A percentile compares a stretch with the other conserved stretches of the same genome.
Evolutionary conservation across 2,888 invertebrate species (phyloP).

Genomic region (Tupiocoris notatus): DNA sequence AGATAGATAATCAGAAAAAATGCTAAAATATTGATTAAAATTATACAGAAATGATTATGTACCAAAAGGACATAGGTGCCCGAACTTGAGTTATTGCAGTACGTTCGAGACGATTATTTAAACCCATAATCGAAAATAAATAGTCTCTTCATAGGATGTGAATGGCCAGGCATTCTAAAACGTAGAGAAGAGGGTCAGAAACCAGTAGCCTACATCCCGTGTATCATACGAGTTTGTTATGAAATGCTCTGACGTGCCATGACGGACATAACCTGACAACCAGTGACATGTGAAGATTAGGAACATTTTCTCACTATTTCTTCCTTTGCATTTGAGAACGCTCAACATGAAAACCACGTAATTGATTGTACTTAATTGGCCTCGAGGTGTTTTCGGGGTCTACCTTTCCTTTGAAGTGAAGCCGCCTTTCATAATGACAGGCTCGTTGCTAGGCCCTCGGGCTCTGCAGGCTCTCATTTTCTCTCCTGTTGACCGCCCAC

Average conservation of each 20-base stretch:
- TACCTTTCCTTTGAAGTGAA: conserved; percentile 20
- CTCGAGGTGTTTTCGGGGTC: conserved; percentile 27
- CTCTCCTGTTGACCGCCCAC: conserved; percentile 32
- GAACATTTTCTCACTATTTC: neutral
- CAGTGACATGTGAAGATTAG: conserved; percentile 22
- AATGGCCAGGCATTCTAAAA: neutral
- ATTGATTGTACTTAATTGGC: conserved; percentile 41
- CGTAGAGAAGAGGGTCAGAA: neutral
- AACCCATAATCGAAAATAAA: no score
- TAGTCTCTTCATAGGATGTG: no score
- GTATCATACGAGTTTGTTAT: neutral
- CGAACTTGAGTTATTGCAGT: no score
- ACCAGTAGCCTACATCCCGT: neutral
- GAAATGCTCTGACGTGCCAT: neutral
- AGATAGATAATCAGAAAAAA: no score
- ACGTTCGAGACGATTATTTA: no score
- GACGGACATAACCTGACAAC: neutral
- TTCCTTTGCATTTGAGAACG: neutral
- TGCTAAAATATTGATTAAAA: no score
- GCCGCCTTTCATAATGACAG: conserved; percentile 40
- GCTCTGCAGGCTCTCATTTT: conserved; percentile 21
- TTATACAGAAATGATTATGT: no score
- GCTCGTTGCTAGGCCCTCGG: conserved; percentile 34
- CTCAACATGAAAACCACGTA: conserved; percentile 30
- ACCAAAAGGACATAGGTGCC: no score